Evolutionary conservation across 1,140 invertebrate species (phyloP), one percentile per base, ranked within the genome.

Genomic region (Drosophila obscura): DNA sequence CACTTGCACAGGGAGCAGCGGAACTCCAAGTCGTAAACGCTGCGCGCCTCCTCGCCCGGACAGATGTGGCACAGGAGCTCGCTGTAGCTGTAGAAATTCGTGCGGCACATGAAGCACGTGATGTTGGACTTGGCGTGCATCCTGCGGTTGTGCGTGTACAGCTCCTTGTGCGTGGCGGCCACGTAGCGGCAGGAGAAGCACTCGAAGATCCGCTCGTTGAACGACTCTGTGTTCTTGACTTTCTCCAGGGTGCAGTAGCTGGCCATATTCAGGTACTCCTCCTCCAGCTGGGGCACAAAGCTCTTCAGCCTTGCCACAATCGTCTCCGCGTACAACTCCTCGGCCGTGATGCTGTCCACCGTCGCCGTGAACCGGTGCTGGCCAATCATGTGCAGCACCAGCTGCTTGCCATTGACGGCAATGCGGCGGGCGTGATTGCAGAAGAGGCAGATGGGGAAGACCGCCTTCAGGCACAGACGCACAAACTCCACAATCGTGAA

Each of bases 61-160:
- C 96, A 97, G 51, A 96, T 93, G 92, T 97, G 96, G 92, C 96
- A 97, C 31, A 97, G 91, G 45, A 97, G 92, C 92, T 97, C 96
- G 92, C 96, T 97, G 90, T 96, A 97, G 92, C 95, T 96, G 89
- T 95, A 96, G 93, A 97, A 97, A 80, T 95, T 96, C 24, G 94
- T 94, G 92, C 96, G 96, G 90, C 96, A 97, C 96, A 97, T 96
- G 62, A 96, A 94, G 92, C 96, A 97, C 41, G 96, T 91, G 43
- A 96, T 93, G 62, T 96, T 95, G 26, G 95, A 94, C 91, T 96
- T 97, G 73, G 96, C 94, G 92, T 97, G 96, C 93, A 96, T 94
- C 92, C 96, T 96, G 52, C 96, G 93, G 91, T 97, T 97, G 90
- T 97, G 96, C 71, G 96, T 93, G 92, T 96, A 96, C 9, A 97